Evolutionary conservation across 23 tunicate genomes (phyloP).

Genomic region (Corella eumyota): DNA sequence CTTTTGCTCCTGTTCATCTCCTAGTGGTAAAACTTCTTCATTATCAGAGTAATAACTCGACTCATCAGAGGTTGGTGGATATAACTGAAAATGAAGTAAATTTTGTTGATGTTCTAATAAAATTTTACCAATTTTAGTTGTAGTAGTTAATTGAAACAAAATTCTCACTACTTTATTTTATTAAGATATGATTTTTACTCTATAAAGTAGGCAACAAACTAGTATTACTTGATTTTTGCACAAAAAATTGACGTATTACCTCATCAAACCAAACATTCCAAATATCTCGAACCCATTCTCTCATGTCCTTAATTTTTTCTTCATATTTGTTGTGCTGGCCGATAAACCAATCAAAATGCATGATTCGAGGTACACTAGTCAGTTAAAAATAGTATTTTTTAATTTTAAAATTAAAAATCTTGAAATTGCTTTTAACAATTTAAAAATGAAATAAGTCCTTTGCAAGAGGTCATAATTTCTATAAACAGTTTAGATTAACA

Average conservation of each 20-base stretch:
- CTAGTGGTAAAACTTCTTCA: background rate
- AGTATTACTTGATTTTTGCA: too few relatives aligned
- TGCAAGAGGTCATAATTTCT: background rate
- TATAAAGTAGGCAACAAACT: too few relatives aligned
- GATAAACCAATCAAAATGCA: conserved; percentile 58
- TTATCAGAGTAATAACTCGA: conserved; percentile 20
- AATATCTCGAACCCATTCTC: conserved; percentile 94
- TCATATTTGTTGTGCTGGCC: conserved; percentile 25
- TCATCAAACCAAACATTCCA: conserved; percentile 95
- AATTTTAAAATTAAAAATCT: background rate
- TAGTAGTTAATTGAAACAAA: background rate
- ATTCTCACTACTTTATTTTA: background rate
- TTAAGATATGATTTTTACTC: too few relatives aligned
- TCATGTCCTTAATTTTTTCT: conserved; percentile 31
- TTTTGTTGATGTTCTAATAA: too few relatives aligned
- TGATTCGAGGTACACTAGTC: conserved; percentile 33
- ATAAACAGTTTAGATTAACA: background rate
- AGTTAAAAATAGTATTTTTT: background rate
- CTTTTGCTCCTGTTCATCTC: conserved; percentile 4
- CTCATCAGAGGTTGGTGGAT: conserved; percentile 45
- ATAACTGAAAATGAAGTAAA: conserved; percentile 16
- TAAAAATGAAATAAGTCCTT: background rate
- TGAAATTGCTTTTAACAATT: background rate
- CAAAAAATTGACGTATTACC: too few relatives aligned
- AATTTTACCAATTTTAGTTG: background rate